Conservation (phyloP, 2,797 vertebrate genomes). For the Cetoscarus ocellatus region DNA sequence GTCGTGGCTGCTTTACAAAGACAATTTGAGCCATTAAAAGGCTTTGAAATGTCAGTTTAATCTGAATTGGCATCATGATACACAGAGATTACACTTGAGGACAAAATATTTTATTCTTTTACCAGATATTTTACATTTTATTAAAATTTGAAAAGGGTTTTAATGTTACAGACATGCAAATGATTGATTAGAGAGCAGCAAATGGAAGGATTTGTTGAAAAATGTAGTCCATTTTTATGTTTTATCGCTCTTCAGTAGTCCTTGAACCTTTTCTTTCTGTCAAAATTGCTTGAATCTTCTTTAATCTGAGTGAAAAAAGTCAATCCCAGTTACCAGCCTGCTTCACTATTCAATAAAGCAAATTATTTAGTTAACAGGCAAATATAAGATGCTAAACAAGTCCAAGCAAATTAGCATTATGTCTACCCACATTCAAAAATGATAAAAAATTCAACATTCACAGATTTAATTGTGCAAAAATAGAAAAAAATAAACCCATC, state of each 20-base stretch:
- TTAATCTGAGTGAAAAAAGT: slow-evolving; percentile 73
- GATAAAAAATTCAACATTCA: slow-evolving; percentile 56
- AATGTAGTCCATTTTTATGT: slow-evolving; percentile 33
- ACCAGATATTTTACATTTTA: slow-evolving; percentile 69
- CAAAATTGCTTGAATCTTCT: slow-evolving; percentile 70
- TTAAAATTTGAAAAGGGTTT: slow-evolving; percentile 64
- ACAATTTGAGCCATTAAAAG: slow-evolving; percentile 49
- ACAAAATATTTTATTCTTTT: slow-evolving; percentile 27
- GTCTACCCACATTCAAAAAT: slow-evolving; percentile 24
- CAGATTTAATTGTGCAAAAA: slow-evolving; percentile 61
- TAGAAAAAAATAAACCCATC: slow-evolving; percentile 62
- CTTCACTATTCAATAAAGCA: slow-evolving; percentile 50
- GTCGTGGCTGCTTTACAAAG: slow-evolving; percentile 73
- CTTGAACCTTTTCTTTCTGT: slow-evolving; percentile 72
- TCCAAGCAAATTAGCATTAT: slow-evolving; percentile 22
- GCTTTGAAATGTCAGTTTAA: slow-evolving; percentile 41
- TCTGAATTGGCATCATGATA: slow-evolving; percentile 25
- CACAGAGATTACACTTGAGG: not conserved
- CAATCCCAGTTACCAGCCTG: slow-evolving; percentile 47
- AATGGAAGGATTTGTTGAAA: slow-evolving; percentile 42
- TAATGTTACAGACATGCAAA: slow-evolving; percentile 49
- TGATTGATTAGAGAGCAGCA: slow-evolving; percentile 23
- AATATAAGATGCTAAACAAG: slow-evolving; percentile 29
- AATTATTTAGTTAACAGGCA: slow-evolving; percentile 32
- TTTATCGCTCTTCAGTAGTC: slow-evolving; percentile 57